Base-by-base conservation (phyloP, 2,797 vertebrate species). In the Chloroceryle inda region DNA sequence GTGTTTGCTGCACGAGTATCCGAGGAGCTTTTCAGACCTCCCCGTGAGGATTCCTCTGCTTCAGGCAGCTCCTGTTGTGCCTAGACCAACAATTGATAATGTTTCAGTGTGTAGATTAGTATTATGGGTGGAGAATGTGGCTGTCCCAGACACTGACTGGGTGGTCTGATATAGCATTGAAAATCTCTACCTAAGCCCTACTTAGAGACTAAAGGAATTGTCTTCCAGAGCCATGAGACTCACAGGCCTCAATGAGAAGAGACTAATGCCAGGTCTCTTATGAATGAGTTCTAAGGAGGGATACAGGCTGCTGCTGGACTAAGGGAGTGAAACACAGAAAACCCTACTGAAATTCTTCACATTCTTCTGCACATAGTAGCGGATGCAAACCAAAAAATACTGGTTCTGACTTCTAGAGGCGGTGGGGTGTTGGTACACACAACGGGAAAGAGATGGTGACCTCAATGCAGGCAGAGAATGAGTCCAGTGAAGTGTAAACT, bases 391-490 rank as follows among this genome's bases (percentile, higher is more conserved):
- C 21, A 15, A 56, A 53, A 75, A 50, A 66, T 66, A 38, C 6
- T 56, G 33, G 13, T 45, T 81, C 38, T 85, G 64, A 67, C 33
- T 64, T 56, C 19, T 62, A 71, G 37, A 52, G 55, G 9, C 44
- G 47, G 53, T n/a, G 18, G 9, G 6, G 6, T 44, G 40, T 72
- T 68, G n/a, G 22, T 26, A 47, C 12, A 21, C 15, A n/a, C 35
- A 52, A 12, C 0, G 4, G 14, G 33, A 73, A 85, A 67, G 37
- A 1, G 2, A 63, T 5, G 12, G 38, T 2, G 0, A 38, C 11
- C 0, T 1, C 49, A 64, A 12, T 31, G 24, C 29, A 59, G 50
- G 18, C 33, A 84, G 24, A 84, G 20, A 38, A 80, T 14, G 20
- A 14, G 19, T 66, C 40, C 35, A 21, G 40, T 31, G 45, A 35